Evolutionary conservation across 2,797 vertebrate genomes (phyloP), one percentile per base, ranked within the genome.

Genomic region (Uromys caudimaculatus): DNA sequence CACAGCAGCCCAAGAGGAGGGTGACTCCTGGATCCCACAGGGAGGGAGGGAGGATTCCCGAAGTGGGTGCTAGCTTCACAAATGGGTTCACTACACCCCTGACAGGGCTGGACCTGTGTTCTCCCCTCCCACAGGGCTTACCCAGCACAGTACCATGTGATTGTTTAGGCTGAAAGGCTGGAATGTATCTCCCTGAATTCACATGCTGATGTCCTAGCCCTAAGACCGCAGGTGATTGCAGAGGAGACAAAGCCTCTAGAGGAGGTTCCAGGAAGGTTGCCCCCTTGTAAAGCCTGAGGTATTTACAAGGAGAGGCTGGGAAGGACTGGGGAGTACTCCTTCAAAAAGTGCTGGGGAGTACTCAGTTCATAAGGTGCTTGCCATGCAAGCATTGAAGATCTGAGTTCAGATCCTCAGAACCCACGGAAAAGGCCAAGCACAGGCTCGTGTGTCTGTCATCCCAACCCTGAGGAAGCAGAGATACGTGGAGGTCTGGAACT

Each of bases 11-110:
- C 8, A 0, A 5, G 16, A 84, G 44, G 90, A 2, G 10, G 32
- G 5, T 56, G 32, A 13, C 50, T 76, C 24, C 54, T 7, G 14
- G 2, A 21, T 71, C 87, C 38, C 56, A 64, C 16, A 10, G 44
- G 0, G 0, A 56, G 29, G 29, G 23, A 8, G 19, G 14, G 32
- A n/a, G 77, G 19, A n/a, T 23, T 38, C 10, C 12, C 0, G 6
- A 24, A 50, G 58, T 44, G 44, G 8, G 67, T 12, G 54, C 23
- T 32, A 6, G 77, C 54, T 27, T 60, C 54, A 6, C 3, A 0
- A 27, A n/a, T 21, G 76, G 23, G 52, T 77, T 41, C 6, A 71
- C n/a, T 1, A 16, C 19, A 29, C 6, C 56, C 24, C 29, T 2
- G 35, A 35, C 14, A 11, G 21, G 17, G 1, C 86, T 71, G 62